Evolutionary conservation across 2,888 invertebrate species (phyloP).

Genomic region (Trachelus tabidus): DNA sequence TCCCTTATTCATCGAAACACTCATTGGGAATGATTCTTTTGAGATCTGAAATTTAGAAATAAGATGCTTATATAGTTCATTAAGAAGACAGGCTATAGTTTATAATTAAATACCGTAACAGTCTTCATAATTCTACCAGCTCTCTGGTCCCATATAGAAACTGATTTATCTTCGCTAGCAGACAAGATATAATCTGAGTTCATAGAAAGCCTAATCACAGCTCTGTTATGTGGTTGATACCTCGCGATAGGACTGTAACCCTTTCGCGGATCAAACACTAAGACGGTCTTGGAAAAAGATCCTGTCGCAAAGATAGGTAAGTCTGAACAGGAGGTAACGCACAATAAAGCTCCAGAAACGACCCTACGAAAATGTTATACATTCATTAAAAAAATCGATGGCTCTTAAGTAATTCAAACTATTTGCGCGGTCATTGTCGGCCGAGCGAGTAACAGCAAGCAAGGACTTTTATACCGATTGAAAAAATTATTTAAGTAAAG

Average conservation of each 20-base stretch:
- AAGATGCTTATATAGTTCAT: not conserved
- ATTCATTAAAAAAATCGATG: slow-evolving; percentile 13
- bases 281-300: slow-evolving; percentile 69
- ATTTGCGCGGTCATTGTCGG: slow-evolving; percentile 12
- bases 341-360: slow-evolving; percentile 70
- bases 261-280: slow-evolving; percentile 69
- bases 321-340: slow-evolving; percentile 66
- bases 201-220: slow-evolving; percentile 66
- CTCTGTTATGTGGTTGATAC: slow-evolving; percentile 69
- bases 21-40: slow-evolving; percentile 54
- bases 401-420: not conserved
- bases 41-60: slow-evolving; percentile 44
- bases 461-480: not conserved
- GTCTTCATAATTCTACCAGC: slow-evolving; percentile 66
- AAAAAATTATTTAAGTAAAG: not conserved
- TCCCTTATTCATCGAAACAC: slow-evolving; percentile 48
- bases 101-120: slow-evolving; percentile 41
- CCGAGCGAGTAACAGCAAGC: slow-evolving; percentile 8
- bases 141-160: slow-evolving; percentile 71
- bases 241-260: slow-evolving; percentile 63
- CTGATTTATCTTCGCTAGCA: slow-evolving; percentile 71
- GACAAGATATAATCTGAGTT: slow-evolving; percentile 69
- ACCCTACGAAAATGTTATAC: slow-evolving; percentile 52
- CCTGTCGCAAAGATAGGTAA: slow-evolving; percentile 69
- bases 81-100: slow-evolving; percentile 1